These are phyloP conservation scores for Caenorhabditis doughertyi DNA, from an alignment of 2,888 invertebrate species.

Conservation along the genomic window DNA sequence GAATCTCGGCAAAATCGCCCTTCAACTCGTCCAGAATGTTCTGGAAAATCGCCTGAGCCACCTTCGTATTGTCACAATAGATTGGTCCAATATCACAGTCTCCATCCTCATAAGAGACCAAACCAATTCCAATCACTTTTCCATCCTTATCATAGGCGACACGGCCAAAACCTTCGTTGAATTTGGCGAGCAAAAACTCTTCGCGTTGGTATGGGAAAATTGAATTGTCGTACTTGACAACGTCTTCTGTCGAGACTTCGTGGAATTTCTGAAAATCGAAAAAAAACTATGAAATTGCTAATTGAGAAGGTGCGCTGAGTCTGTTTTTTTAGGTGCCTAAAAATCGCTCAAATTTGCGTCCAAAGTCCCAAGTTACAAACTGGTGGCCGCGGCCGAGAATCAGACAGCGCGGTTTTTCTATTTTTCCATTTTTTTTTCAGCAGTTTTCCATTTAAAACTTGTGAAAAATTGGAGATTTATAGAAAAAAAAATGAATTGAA, in stretches of 20 bases:
- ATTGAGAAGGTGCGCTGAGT: no score
- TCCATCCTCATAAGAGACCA: slow-evolving; percentile 38
- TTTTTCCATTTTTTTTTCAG: no score
- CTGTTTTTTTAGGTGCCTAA: no score
- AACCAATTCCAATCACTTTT: slow-evolving; percentile 58
- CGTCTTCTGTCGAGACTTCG: slow-evolving; percentile 30
- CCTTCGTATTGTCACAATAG: slow-evolving; percentile 41
- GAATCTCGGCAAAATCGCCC: slow-evolving; percentile 37
- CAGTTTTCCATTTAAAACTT: no score
- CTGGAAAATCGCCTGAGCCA: slow-evolving; percentile 61
- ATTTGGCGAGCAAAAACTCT: slow-evolving; percentile 43
- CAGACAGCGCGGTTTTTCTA: no score
- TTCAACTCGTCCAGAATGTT: slow-evolving; percentile 39
- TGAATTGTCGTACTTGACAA: slow-evolving; percentile 49
- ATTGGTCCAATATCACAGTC: slow-evolving; percentile 51
- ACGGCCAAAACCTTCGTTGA: slow-evolving; percentile 47
- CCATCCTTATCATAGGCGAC: slow-evolving; percentile 54
- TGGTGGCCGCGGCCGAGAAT: no score
- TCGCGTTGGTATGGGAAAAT: slow-evolving; percentile 58
- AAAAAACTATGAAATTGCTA: no score
- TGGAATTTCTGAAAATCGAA: slow-evolving; percentile 28
- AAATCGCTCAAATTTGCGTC: no score
- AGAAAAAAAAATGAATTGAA: no score
- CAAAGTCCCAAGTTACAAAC: no score
- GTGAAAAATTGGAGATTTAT: no score